Evolutionary conservation across 2,888 invertebrate species (phyloP), one percentile per base, ranked within the genome.

Genomic region (Endotricha flammealis): DNA sequence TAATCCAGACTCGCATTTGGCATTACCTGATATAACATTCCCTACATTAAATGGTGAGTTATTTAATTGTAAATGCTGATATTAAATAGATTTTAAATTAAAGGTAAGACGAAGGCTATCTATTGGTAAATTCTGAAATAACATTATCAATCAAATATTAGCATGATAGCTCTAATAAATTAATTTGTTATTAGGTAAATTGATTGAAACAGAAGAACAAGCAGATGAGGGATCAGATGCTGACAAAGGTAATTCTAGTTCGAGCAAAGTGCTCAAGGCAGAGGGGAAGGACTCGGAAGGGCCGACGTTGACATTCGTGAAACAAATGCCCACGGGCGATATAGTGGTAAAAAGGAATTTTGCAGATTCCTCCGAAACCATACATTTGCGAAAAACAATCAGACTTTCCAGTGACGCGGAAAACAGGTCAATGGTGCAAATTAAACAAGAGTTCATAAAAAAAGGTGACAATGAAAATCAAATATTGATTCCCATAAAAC

Each of bases 1-100:
- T 45, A 92, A 92, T 60, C 90, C 91, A 42, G 91, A 92, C 49
- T 88, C 89, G 41, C 88, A 90, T 56, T 87, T 90, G 50, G 73
- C 89, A 32, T 74, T 95, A 50, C 93, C 95, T 5, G 90, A 90
- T 40, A 91, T 94, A 43, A 79, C 89, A 60, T 93, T 94, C 72
- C 94, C 94, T 7, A 94, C 94, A 1, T 74, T 91, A 53, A 91
- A 94, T 71, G 94, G 94, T 68, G 88, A 48, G 46, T 46, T 10
- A 2, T 5, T 3, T 4, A 3, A 9, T 31, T 16, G n/a, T n/a
- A n/a, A n/a, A n/a, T n/a, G n/a, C 11, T 11, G n/a, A n/a, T n/a
- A n/a, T n/a, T n/a, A n/a, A n/a, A n/a, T n/a, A n/a, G n/a, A n/a
- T n/a, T n/a, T n/a, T n/a, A n/a, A n/a, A n/a, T n/a, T n/a, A n/a